phyloP scores from a whole-genome alignment of 2,113 vertebrate genomes.

The Seriola quinqueradiata region DNA sequence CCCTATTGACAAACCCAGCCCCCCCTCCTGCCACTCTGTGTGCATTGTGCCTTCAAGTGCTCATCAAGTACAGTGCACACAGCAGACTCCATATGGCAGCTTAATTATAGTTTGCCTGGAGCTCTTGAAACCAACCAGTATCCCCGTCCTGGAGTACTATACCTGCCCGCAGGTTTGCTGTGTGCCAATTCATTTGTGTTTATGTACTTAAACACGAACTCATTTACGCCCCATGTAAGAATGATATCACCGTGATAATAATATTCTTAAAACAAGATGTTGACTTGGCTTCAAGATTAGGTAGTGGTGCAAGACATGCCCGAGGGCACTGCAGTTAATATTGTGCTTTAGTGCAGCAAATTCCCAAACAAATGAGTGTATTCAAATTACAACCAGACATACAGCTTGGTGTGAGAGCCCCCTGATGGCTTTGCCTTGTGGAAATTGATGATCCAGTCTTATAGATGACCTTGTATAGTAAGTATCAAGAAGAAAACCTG shows the following conservation, averaged over 20 bases:
- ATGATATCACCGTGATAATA: background rate
- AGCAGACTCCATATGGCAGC: constrained; percentile 28
- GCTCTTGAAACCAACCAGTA: constrained; percentile 26
- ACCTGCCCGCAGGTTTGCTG: constrained; percentile 21
- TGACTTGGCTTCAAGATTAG: background rate
- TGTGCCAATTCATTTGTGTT: constrained; percentile 15
- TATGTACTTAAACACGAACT: constrained; percentile 13
- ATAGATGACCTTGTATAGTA: background rate
- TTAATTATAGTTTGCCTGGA: constrained; percentile 43
- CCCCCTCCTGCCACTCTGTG: constrained; percentile 2
- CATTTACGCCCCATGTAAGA: background rate
- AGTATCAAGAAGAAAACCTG: background rate
- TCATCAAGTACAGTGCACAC: constrained; percentile 12
- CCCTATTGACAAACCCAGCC: constrained; percentile 1
- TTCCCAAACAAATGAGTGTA: background rate
- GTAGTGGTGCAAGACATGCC: background rate
- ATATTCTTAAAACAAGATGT: constrained; percentile 1
- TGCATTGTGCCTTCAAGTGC: constrained; percentile 36
- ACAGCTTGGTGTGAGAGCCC: background rate
- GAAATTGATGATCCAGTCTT: background rate
- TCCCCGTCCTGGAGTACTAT: background rate
- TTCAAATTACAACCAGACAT: background rate
- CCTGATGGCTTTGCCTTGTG: background rate
- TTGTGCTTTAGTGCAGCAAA: background rate
- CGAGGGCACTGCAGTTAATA: background rate